Evolutionary conservation across 2,888 invertebrate species (phyloP).

Genomic region (Nomada goodeniana): DNA sequence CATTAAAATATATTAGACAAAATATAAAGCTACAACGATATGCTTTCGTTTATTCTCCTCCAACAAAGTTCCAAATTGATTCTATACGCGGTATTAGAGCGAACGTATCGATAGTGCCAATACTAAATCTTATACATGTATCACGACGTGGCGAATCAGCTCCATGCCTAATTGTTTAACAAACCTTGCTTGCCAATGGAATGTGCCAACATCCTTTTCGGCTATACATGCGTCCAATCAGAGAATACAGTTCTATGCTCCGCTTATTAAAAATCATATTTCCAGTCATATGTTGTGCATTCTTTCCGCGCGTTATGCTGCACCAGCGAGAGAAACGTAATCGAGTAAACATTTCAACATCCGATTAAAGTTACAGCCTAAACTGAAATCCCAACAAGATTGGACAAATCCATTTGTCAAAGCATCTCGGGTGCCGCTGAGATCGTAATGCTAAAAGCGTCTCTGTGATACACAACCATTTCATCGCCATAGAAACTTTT

Average conservation of each 20-base stretch:
- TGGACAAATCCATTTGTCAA: background rate
- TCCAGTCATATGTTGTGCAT: background rate
- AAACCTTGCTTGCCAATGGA: background rate
- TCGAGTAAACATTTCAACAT: background rate
- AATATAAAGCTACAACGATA: no score
- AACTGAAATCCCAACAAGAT: slow-evolving; percentile 1
- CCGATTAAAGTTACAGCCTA: background rate
- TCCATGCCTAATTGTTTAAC: background rate
- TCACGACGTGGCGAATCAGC: background rate
- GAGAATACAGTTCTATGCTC: background rate
- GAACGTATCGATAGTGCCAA: no score
- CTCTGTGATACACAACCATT: background rate
- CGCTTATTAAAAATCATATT: background rate
- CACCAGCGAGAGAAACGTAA: background rate
- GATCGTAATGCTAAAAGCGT: slow-evolving; percentile 19
- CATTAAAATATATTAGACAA: no score
- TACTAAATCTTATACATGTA: background rate
- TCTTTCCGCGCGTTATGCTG: background rate
- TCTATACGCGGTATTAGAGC: no score
- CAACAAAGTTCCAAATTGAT: no score
- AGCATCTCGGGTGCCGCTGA: background rate
- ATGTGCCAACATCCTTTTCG: background rate
- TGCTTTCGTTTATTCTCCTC: no score
- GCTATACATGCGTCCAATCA: background rate
- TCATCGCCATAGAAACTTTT: slow-evolving; percentile 25